These are phyloP conservation scores for Penaeus monodon DNA, from an alignment of 2,888 invertebrate genomes.

Conservation along the genomic window DNA sequence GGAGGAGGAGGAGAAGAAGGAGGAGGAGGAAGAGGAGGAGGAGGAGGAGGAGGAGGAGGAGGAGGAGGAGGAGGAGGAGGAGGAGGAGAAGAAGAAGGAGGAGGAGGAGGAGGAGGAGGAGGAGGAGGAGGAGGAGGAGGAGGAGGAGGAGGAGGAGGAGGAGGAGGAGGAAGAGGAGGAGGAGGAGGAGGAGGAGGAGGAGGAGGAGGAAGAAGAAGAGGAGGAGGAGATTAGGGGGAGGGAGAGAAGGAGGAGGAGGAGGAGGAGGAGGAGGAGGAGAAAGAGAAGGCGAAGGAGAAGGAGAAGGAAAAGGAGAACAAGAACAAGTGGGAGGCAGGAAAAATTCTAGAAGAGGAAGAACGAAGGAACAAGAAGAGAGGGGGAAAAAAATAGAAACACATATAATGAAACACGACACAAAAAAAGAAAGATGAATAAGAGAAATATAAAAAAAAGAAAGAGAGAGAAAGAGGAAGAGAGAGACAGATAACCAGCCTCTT, in stretches of 20 bases:
- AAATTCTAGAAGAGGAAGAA: background rate
- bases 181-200: no score
- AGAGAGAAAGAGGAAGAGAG: background rate
- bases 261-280: no score
- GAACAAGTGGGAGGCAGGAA: background rate
- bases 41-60: no score
- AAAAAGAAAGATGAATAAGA: background rate
- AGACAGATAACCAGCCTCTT: no score
- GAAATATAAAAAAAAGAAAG: background rate
- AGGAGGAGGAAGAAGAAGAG: background rate
- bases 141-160: background rate
- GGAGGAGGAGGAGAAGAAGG: background rate
- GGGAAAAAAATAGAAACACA: background rate
- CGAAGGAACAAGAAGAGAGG: background rate
- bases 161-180: background rate
- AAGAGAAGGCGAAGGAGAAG: no score
- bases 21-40: background rate
- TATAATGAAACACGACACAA: no score
- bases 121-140: no score
- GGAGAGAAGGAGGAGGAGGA: no score
- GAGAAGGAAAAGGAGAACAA: background rate
- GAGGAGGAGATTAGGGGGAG: background rate
- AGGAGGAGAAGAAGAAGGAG: no score
- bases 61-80: background rate
- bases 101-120: no score